phyloP scores from a whole-genome alignment of 1,140 invertebrate genomes.

The Dendroctonus ponderosae region DNA sequence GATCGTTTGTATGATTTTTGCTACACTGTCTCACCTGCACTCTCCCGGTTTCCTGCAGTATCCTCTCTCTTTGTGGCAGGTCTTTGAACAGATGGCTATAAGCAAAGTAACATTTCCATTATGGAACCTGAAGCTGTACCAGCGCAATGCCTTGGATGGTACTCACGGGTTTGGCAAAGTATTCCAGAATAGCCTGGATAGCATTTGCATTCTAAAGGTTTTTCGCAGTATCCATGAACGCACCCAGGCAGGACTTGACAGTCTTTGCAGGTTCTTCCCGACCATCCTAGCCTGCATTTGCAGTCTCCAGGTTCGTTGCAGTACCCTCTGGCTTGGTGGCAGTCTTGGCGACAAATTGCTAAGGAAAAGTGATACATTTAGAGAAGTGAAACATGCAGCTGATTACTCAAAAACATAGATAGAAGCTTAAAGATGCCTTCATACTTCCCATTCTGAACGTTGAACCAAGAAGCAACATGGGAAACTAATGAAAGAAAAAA shows the following conservation, averaged over 20 bases:
- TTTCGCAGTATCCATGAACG: conserved; percentile 77
- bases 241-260: conserved; percentile 79
- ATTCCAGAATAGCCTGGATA: conserved; percentile 83
- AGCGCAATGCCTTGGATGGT: not conserved
- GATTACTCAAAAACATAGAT: too few species aligned
- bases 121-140: too few species aligned
- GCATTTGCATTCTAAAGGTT: conserved; percentile 82
- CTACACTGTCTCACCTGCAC: conserved; percentile 51
- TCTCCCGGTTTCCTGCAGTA: conserved; percentile 80
- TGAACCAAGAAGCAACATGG: too few species aligned
- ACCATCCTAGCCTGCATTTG: conserved; percentile 79
- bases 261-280: conserved; percentile 74
- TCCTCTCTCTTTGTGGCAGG: conserved; percentile 80
- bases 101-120: conserved; percentile 15
- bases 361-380: conserved; percentile 15
- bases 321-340: conserved; percentile 77
- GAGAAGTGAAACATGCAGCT: not conserved
- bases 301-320: conserved; percentile 80
- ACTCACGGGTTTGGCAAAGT: conserved; percentile 81
- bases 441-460: too few species aligned
- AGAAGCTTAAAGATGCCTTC: too few species aligned
- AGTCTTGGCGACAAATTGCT: conserved; percentile 77
- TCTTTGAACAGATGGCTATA: conserved; percentile 76
- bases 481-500: too few species aligned
- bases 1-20: not conserved